Evolutionary conservation across 1,140 invertebrate species (phyloP).

Genomic region (Leptoteleia sp.): DNA sequence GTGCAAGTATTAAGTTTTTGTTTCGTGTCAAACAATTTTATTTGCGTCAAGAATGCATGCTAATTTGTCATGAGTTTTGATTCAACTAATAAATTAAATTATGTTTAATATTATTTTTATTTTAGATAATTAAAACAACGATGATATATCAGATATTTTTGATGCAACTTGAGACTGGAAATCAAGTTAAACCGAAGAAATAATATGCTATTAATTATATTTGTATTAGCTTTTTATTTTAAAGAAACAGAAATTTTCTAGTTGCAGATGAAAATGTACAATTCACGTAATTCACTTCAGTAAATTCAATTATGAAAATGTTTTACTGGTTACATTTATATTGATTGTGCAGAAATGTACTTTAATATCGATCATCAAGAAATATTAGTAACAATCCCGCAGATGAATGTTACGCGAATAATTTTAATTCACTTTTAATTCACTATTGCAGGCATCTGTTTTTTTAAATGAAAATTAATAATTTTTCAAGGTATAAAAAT

Average conservation of each 20-base stretch:
- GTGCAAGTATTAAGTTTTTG: not conserved
- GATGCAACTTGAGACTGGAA: slow-evolving; percentile 1
- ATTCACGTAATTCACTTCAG: slow-evolving; percentile 3
- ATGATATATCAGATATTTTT: slow-evolving; percentile 19
- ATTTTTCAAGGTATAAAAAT: too few species aligned
- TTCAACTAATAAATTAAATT: not conserved
- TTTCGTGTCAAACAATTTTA: too few species aligned
- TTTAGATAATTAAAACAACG: slow-evolving; percentile 6
- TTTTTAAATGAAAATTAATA: too few species aligned
- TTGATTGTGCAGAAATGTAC: not conserved
- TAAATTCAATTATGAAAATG: not conserved
- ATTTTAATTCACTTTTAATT: too few species aligned
- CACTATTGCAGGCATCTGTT: too few species aligned
- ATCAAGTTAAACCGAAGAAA: not conserved
- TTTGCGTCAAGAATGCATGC: too few species aligned
- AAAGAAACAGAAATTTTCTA: slow-evolving; percentile 3
- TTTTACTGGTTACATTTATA: too few species aligned
- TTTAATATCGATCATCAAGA: slow-evolving; percentile 12
- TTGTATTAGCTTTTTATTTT: too few species aligned
- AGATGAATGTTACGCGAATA: slow-evolving; percentile 6
- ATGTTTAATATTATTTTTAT: not conserved
- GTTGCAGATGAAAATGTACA: too few species aligned
- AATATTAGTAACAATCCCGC: slow-evolving; percentile 7
- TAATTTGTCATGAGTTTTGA: too few species aligned
- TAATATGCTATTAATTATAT: too few species aligned